These are phyloP conservation scores for Tenebrio molitor DNA, from an alignment of 1,140 invertebrate genomes.

Conservation along the genomic window DNA sequence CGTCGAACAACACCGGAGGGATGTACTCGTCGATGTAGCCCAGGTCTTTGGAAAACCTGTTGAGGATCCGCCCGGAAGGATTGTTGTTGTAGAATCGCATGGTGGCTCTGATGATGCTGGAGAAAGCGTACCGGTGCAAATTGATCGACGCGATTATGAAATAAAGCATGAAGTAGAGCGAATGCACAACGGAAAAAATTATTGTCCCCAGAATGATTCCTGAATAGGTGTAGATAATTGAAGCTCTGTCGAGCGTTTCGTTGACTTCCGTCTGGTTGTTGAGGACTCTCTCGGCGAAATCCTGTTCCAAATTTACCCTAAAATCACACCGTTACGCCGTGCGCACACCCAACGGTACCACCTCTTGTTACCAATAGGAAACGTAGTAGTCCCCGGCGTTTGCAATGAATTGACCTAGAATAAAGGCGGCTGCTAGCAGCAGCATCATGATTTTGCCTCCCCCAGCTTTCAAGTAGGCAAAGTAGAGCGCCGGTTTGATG, in stretches of 20 bases:
- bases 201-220: conserved; percentile 74
- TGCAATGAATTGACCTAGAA: conserved; percentile 73
- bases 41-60: conserved; percentile 70
- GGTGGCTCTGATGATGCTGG: conserved; percentile 60
- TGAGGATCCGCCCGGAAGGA: conserved; percentile 69
- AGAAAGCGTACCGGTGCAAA: conserved; percentile 63
- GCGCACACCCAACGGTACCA: too few species aligned
- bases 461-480: conserved; percentile 74
- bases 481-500: conserved; percentile 72
- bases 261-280: conserved; percentile 47
- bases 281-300: conserved; percentile 49
- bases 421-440: conserved; percentile 69
- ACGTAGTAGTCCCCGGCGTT: conserved; percentile 79
- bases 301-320: conserved; percentile 61
- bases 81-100: conserved; percentile 75
- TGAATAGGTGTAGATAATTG: conserved; percentile 68
- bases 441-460: conserved; percentile 69
- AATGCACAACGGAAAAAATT: conserved; percentile 67
- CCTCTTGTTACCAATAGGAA: conserved; percentile 76
- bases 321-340: not conserved
- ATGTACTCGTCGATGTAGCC: conserved; percentile 59
- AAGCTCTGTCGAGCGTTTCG: conserved; percentile 49
- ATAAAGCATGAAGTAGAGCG: conserved; percentile 60
- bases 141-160: conserved; percentile 61
- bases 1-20: conserved; percentile 59